A percentile compares a stretch with the other conserved stretches of the same genome.
These are phyloP conservation scores for Ochotona curzoniae DNA, from an alignment of 2,113 vertebrate genomes.

Conservation along the genomic window DNA sequence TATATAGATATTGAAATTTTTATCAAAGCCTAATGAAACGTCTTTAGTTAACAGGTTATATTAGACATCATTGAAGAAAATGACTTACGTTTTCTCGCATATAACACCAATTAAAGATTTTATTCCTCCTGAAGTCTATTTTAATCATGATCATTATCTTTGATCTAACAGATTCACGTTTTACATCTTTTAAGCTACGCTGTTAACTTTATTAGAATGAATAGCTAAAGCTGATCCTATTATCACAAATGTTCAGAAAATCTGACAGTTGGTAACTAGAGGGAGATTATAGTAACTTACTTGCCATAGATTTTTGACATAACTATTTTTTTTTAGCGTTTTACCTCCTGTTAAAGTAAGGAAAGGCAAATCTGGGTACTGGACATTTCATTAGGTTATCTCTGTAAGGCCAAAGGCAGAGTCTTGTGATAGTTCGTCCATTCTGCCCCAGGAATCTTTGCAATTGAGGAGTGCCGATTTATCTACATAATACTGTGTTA, in stretches of 20 bases:
- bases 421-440: constrained; percentile 21
- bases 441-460: not conserved
- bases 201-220: constrained; percentile 76
- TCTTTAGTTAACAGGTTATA: constrained; percentile 27
- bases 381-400: constrained; percentile 63
- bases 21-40: not conserved
- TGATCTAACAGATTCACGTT: constrained; percentile 59
- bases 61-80: constrained; percentile 48
- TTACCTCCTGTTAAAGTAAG: constrained; percentile 72
- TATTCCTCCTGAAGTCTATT: constrained; percentile 60
- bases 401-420: constrained; percentile 33
- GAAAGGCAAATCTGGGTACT: constrained; percentile 69
- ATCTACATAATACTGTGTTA: constrained; percentile 14
- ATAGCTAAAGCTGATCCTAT: constrained; percentile 74
- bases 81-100: constrained; percentile 45
- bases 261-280: constrained; percentile 73
- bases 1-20: not conserved
- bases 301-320: constrained; percentile 75
- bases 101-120: constrained; percentile 28
- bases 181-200: constrained; percentile 56
- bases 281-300: constrained; percentile 80
- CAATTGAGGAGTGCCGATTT: not conserved
- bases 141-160: constrained; percentile 73
- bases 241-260: constrained; percentile 76
- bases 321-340: constrained; percentile 78